Conservation (phyloP, 1,140 invertebrate species). For the Megalopta genalis region DNA sequence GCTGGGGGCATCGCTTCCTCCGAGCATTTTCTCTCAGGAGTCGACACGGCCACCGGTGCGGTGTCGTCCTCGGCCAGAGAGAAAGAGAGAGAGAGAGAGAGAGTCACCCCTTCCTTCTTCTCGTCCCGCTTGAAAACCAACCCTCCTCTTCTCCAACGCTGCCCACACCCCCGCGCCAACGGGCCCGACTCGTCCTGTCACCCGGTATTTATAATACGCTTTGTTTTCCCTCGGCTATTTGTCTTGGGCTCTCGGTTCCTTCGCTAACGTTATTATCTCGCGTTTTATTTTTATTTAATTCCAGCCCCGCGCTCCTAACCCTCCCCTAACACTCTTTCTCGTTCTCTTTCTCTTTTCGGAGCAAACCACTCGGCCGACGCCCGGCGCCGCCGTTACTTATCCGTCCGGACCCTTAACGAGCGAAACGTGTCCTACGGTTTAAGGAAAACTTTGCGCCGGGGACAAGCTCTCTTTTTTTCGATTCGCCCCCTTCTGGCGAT, state of each 20-base stretch:
- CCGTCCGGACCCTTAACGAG: conserved; percentile 57
- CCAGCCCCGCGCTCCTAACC: conserved; percentile 22
- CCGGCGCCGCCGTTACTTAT: conserved; percentile 53
- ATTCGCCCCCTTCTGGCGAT: neutral
- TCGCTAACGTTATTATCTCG: conserved; percentile 67
- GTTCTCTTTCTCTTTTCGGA: neutral
- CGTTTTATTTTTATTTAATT: conserved; percentile 72
- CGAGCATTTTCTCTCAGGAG: conserved; percentile 51
- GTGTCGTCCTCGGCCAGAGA: conserved; percentile 34
- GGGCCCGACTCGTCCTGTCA: conserved; percentile 62
- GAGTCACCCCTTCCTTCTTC: conserved; percentile 20
- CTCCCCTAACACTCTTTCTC: neutral
- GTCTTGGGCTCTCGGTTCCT: conserved; percentile 65
- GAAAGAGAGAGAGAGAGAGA: too few species aligned
- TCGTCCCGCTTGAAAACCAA: conserved; percentile 50
- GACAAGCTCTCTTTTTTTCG: neutral
- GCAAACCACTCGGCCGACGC: conserved; percentile 34
- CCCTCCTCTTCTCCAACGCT: conserved; percentile 42
- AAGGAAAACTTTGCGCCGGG: conserved; percentile 34
- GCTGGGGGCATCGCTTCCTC: conserved; percentile 55
- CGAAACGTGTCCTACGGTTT: conserved; percentile 51
- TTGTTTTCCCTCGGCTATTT: conserved; percentile 71
- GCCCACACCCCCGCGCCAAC: conserved; percentile 24
- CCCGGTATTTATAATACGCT: conserved; percentile 72
- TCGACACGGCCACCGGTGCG: conserved; percentile 41